These are phyloP conservation scores for Noctua fimbriata DNA, from an alignment of 2,888 invertebrate genomes.

Conservation along the genomic window DNA sequence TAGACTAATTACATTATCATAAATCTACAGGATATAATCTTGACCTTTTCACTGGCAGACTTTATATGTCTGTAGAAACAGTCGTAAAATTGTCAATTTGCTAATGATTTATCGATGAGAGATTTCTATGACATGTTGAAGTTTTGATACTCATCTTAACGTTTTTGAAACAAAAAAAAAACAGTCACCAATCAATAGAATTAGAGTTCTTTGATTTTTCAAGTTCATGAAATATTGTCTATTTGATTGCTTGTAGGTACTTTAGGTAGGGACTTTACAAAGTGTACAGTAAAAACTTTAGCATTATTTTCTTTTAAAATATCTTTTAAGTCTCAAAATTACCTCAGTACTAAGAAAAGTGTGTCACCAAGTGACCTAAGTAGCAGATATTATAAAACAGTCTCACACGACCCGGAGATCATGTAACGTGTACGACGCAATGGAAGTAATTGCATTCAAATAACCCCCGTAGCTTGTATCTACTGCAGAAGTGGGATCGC, in stretches of 20 bases:
- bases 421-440: slow-evolving; percentile 41
- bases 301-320: background rate
- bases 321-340: background rate
- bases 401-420: slow-evolving; percentile 48
- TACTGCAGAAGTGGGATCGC: background rate
- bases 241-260: no score
- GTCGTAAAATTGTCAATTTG: background rate
- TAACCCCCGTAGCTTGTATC: slow-evolving; percentile 1
- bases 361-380: slow-evolving; percentile 41
- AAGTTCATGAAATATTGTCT: background rate
- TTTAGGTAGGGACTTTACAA: no score
- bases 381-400: slow-evolving; percentile 42
- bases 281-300: background rate
- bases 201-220: background rate
- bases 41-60: background rate
- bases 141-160: background rate
- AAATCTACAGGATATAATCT: background rate
- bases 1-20: background rate
- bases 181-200: background rate
- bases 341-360: slow-evolving; percentile 16
- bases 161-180: background rate
- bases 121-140: background rate
- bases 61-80: no score
- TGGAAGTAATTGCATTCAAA: slow-evolving; percentile 42
- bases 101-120: background rate